Base-by-base conservation (phyloP, 1,140 invertebrate genomes). In the Drosophila guanche region DNA sequence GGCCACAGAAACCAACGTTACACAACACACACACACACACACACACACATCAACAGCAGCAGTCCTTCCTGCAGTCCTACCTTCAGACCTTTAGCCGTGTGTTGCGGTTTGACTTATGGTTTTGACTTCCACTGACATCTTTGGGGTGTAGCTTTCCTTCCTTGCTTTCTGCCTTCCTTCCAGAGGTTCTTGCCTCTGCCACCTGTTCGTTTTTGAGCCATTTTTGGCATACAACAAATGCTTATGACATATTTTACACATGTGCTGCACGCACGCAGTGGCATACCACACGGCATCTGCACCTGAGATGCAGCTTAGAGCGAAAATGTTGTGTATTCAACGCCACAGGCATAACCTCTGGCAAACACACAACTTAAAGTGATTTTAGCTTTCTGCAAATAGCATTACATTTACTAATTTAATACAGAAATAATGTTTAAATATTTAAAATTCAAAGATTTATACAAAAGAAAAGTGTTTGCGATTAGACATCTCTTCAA, bases 241-340 rank as follows among this genome's bases (percentile, higher is more conserved):
- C 58, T 78, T 80, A 70, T 80, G 81, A 72, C 80, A 85, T 75
- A 80, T 80, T 75, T 84, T 75, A 70, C 74, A 72, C 63, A 70
- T 85, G 80, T 46, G 80, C 77, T 84, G n/a, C 27, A 40, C 54
- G 63, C 46, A 42, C 69, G 55, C 29, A 50, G 58, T 57, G n/a
- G 16, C 12, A 37, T 37, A 4, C 33, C 33, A 12, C 33, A 37
- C 4, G 33, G 10, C 5, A 37, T 37, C 33, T 37, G 33, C 33
- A 37, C 33, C 10, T 37, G 33, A 27, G n/a, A 40, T 37, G 40
- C 43, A 47, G 43, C 4, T 47, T 12, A 1, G 40, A 22, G 23
- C 48, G 20, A 41, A 40, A 54, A 46, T 41, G 22, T 46, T 61
- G 51, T 61, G 53, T 10, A 46, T 12, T 10, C 10, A 46, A 56